Evolutionary conservation across 2,113 vertebrate genomes (phyloP).

Genomic region (Microcebus murinus): DNA sequence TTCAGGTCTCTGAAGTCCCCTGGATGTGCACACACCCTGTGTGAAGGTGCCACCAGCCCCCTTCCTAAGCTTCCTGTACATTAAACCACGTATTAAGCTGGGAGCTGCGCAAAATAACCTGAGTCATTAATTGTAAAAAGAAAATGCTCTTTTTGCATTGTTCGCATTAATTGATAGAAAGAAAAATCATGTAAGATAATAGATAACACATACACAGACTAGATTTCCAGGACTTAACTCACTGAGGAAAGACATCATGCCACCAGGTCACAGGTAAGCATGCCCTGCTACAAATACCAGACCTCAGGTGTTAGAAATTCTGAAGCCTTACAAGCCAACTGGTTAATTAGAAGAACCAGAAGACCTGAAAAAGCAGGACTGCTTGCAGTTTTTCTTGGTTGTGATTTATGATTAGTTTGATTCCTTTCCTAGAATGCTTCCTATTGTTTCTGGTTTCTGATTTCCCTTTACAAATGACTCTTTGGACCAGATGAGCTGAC

Average conservation of each 20-base stretch:
- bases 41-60: no score
- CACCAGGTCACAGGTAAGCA: neutral
- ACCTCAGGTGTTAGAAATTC: neutral
- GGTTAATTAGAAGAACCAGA: neutral
- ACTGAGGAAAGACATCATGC: neutral
- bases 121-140: neutral
- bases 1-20: neutral
- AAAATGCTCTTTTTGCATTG: neutral
- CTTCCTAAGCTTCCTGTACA: neutral
- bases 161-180: neutral
- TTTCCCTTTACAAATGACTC: neutral
- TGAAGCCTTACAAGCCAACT: neutral
- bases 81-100: neutral
- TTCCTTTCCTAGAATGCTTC: neutral
- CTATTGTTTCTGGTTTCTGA: constrained; percentile 1
- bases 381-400: neutral
- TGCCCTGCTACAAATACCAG: neutral
- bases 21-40: neutral
- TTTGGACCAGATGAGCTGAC: neutral
- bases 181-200: neutral
- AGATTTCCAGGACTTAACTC: neutral
- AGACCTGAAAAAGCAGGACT: neutral
- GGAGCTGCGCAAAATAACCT: neutral
- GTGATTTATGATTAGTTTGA: neutral
- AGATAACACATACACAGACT: neutral